phyloP scores from a whole-genome alignment of 2,797 vertebrate species.

The Sebastiscus albofasciatus region DNA sequence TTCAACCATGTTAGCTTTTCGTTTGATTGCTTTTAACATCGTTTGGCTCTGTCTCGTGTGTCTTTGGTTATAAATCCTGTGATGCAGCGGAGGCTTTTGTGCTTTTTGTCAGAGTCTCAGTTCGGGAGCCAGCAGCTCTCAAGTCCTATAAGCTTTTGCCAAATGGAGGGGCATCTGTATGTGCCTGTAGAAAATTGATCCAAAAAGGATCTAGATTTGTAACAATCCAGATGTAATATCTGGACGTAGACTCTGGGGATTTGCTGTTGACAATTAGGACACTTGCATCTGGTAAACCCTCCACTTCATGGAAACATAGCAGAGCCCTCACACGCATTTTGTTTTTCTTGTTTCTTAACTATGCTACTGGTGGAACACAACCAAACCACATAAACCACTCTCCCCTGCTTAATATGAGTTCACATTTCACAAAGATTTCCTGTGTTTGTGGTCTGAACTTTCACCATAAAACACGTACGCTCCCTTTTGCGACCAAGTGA shows the following conservation, averaged over 20 bases:
- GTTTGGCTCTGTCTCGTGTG: constrained; percentile 10
- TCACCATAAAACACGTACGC: rapidly evolving
- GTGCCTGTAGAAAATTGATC: neutral
- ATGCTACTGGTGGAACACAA: neutral
- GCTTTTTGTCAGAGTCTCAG: constrained; percentile 39
- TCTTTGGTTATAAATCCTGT: constrained; percentile 35
- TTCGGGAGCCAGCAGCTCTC: constrained; percentile 39
- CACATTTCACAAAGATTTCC: neutral
- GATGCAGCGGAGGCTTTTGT: constrained; percentile 23
- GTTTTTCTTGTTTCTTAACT: neutral
- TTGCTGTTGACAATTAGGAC: neutral
- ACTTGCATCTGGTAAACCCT: neutral
- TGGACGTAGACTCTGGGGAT: neutral
- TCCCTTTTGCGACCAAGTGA: neutral
- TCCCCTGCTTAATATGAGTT: too few relatives aligned
- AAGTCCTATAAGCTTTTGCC: constrained; percentile 29
- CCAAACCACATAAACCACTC: constrained; percentile 15
- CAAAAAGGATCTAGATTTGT: constrained; percentile 18
- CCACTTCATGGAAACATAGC: neutral
- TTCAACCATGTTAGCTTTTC: constrained; percentile 6
- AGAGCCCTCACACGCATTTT: neutral
- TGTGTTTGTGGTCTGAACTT: neutral
- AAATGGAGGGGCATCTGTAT: constrained; percentile 39
- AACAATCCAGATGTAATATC: constrained; percentile 21
- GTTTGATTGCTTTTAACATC: constrained; percentile 22